These are phyloP conservation scores for Nesogale talazaci DNA, from an alignment of 2,113 vertebrate genomes.

Conservation along the genomic window DNA sequence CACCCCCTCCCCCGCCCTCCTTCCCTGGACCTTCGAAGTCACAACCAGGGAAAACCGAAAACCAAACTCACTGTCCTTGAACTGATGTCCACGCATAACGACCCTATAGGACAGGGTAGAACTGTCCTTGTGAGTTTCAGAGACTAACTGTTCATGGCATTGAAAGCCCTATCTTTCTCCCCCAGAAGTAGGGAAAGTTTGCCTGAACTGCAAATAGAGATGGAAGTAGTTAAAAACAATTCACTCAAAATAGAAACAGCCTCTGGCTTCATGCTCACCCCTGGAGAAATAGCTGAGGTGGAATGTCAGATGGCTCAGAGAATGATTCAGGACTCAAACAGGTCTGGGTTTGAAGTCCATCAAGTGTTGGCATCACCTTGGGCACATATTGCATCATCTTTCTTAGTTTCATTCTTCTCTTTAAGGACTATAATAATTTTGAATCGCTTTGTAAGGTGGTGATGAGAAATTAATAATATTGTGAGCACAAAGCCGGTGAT, in stretches of 20 bases:
- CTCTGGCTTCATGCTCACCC: neutral
- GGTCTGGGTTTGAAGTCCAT: neutral
- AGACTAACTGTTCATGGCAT: no score
- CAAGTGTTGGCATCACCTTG: neutral
- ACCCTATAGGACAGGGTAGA: no score
- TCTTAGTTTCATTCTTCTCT: constrained; percentile 28
- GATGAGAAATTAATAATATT: constrained; percentile 23
- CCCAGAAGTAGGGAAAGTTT: neutral
- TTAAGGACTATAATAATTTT: neutral
- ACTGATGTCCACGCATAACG: no score
- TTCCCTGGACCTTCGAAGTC: neutral
- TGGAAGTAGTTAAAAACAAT: neutral
- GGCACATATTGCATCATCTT: neutral
- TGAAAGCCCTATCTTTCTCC: no score
- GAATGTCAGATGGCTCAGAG: neutral
- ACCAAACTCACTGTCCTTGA: no score
- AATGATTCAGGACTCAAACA: neutral
- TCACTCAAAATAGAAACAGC: neutral
- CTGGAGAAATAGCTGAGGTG: neutral
- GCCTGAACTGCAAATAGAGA: neutral
- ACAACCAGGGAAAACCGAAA: neutral
- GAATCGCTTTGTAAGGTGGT: neutral
- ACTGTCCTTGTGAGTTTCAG: no score
- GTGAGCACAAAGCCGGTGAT: neutral
- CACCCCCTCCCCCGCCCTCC: no score